phyloP scores from a whole-genome alignment of 2,113 vertebrate species.

The Oryzias celebensis region DNA sequence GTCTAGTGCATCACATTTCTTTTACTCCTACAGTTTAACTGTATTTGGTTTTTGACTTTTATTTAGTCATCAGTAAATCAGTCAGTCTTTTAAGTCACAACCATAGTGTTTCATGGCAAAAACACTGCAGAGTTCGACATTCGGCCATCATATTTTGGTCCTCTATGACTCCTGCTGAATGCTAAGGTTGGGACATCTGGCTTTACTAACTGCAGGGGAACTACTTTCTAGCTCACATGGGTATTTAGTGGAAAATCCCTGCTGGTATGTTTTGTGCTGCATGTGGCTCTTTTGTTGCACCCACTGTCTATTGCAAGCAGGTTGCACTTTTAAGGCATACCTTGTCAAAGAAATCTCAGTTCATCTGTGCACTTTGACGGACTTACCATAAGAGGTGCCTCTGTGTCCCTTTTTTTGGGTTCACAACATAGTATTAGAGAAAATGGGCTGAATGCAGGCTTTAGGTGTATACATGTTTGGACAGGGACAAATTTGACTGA shows the following conservation, averaged over 20 bases:
- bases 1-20: too few species aligned
- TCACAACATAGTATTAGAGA: constrained; percentile 51
- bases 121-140: too few species aligned
- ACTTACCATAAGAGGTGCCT: constrained; percentile 35
- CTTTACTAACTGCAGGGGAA: constrained; percentile 47
- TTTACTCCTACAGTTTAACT: too few species aligned
- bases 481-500: constrained; percentile 41
- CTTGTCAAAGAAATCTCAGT: constrained; percentile 30
- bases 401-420: constrained; percentile 29
- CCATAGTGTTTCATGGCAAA: too few species aligned
- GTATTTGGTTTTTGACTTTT: not conserved
- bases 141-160: not conserved
- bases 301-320: constrained; percentile 18
- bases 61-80: not conserved
- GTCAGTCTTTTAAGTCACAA: too few species aligned
- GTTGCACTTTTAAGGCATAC: constrained; percentile 22
- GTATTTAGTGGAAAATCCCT: constrained; percentile 65
- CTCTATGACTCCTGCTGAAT: constrained; percentile 42
- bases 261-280: constrained; percentile 32
- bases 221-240: constrained; percentile 47
- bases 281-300: constrained; percentile 38
- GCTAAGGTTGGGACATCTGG: constrained; percentile 67
- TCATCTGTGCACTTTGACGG: constrained; percentile 30
- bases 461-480: constrained; percentile 44
- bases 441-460: constrained; percentile 29